Evolutionary conservation across 2,113 vertebrate species (phyloP).

Genomic region (Terrapene triunguis): DNA sequence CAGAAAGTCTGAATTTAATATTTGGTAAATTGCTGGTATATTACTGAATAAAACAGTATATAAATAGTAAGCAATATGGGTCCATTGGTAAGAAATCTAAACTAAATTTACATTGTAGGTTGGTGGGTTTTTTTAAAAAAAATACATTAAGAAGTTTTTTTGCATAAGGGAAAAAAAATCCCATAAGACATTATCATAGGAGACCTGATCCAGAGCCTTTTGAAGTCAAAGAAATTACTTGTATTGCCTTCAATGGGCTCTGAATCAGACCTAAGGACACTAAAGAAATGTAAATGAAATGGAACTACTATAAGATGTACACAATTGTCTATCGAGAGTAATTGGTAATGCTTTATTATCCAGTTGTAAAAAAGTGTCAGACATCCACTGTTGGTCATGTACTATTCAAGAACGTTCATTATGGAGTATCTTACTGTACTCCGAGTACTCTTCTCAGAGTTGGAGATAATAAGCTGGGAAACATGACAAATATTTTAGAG

Average conservation of each 20-base stretch:
- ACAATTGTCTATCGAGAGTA: neutral
- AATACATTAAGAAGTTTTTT: neutral
- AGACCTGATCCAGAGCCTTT: fast-evolving
- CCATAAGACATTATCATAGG: neutral
- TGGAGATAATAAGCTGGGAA: neutral
- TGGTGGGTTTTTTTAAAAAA: neutral
- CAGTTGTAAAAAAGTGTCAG: neutral
- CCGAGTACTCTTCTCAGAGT: neutral
- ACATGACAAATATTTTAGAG: fast-evolving
- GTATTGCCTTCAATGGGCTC: fast-evolving
- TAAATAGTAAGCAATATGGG: neutral
- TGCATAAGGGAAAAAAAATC: neutral
- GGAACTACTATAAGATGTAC: neutral
- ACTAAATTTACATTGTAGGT: no score
- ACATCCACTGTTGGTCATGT: neutral
- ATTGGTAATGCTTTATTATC: neutral
- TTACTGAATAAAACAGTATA: neutral
- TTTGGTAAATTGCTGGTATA: neutral
- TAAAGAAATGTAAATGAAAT: neutral
- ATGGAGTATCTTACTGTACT: neutral
- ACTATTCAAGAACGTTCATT: neutral
- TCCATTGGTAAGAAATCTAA: neutral
- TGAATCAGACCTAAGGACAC: fast-evolving
- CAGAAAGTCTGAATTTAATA: neutral
- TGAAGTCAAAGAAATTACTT: neutral